These are phyloP conservation scores for Pogonomyrmex californicus DNA, from an alignment of 1,140 invertebrate species.

Conservation along the genomic window DNA sequence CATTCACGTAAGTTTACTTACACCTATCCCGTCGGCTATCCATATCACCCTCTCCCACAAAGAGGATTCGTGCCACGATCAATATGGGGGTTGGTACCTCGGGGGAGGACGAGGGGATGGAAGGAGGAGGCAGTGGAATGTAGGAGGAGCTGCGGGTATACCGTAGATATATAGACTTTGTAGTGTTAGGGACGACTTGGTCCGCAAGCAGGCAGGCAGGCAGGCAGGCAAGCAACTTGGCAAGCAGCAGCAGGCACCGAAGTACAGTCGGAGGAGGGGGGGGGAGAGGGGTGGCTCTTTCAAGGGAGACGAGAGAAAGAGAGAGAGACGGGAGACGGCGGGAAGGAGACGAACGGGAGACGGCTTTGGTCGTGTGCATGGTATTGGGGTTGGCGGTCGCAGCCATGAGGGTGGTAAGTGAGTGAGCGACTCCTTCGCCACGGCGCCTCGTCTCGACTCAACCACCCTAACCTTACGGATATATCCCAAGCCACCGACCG, in stretches of 20 bases:
- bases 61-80: constrained; percentile 84
- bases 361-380: constrained; percentile 70
- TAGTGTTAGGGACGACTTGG: constrained; percentile 83
- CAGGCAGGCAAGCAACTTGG: constrained; percentile 74
- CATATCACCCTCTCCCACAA: constrained; percentile 78
- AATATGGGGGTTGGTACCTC: constrained; percentile 82
- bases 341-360: constrained; percentile 44
- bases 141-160: constrained; percentile 69
- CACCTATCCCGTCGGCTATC: constrained; percentile 76
- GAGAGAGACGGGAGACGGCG: constrained; percentile 14
- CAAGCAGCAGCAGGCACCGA: constrained; percentile 67
- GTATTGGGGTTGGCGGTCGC: constrained; percentile 82
- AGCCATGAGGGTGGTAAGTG: constrained; percentile 85
- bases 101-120: constrained; percentile 67
- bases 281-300: constrained; percentile 54
- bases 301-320: constrained; percentile 55
- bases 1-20: constrained; percentile 81
- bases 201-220: constrained; percentile 81
- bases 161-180: constrained; percentile 81
- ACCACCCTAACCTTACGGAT: constrained; percentile 74
- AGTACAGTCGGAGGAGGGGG: constrained; percentile 26
- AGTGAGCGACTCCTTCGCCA: constrained; percentile 85
- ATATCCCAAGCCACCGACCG: constrained; percentile 71
- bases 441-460: constrained; percentile 78
- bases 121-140: constrained; percentile 56